Percentiles rank a stretch among this genome's conserved stretches.
Evolutionary conservation across 2,797 vertebrate species (phyloP).

Genomic region (Centroberyx gerrardi): DNA sequence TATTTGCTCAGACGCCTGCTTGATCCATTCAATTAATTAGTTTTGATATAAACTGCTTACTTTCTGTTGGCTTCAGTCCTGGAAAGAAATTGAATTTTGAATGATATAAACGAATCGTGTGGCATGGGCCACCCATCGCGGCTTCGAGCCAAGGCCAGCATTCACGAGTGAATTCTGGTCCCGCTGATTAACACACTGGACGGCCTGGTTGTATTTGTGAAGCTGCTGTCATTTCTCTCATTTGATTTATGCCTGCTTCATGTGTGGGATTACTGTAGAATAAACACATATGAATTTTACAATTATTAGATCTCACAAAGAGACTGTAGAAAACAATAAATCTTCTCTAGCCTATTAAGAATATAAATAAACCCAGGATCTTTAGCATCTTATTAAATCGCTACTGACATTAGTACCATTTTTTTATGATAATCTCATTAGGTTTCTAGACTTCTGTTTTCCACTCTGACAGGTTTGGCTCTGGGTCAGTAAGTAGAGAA

Average conservation of each 20-base stretch:
- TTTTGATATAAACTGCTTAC: constrained; percentile 83
- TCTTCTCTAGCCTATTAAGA: constrained; percentile 20
- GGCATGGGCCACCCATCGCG: constrained; percentile 60
- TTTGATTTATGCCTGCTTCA: constrained; percentile 49
- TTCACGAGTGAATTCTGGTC: constrained; percentile 55
- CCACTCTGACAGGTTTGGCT: neutral
- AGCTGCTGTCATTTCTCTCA: constrained; percentile 59
- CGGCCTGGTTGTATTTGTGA: constrained; percentile 51
- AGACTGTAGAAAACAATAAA: neutral
- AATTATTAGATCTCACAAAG: constrained; percentile 8
- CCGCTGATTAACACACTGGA: constrained; percentile 63
- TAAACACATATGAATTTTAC: neutral
- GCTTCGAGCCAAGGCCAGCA: constrained; percentile 65
- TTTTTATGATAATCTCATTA: constrained; percentile 19
- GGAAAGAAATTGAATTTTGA: constrained; percentile 87
- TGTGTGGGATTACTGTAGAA: constrained; percentile 40
- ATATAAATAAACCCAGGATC: constrained; percentile 25
- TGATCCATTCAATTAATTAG: constrained; percentile 84
- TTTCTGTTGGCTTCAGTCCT: constrained; percentile 83
- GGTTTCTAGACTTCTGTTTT: constrained; percentile 13
- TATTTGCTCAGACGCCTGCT: constrained; percentile 71
- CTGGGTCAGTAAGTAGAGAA: constrained; percentile 40
- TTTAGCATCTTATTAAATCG: constrained; percentile 27
- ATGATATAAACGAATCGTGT: constrained; percentile 84
- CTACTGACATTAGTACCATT: constrained; percentile 6